A percentile compares a stretch with the other conserved stretches of the same genome.
phyloP scores from a whole-genome alignment of 2,113 vertebrate genomes.

The Orthonyx spaldingii region DNA sequence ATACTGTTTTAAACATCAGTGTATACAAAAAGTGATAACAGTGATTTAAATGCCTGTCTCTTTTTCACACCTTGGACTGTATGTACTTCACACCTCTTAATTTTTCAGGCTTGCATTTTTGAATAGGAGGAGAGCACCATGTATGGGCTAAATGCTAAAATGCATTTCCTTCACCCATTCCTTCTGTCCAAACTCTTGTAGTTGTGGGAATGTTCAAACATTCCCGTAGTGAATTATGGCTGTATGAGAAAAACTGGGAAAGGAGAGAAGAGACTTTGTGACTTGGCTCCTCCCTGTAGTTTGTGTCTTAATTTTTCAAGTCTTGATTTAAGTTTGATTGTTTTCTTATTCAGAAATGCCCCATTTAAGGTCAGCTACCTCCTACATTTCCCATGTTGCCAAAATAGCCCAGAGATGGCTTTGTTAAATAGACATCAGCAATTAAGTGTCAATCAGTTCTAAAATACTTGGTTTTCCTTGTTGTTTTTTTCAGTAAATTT shows the following conservation, averaged over 20 bases:
- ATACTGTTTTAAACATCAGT: background rate
- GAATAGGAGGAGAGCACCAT: background rate
- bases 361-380: background rate
- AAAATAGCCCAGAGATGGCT: background rate
- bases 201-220: background rate
- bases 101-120: background rate
- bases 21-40: background rate
- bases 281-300: background rate
- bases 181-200: background rate
- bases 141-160: background rate
- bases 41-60: background rate
- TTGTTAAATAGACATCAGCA: background rate
- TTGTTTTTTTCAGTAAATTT: slow-evolving; percentile 5
- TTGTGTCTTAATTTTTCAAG: background rate
- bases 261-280: background rate
- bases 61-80: background rate
- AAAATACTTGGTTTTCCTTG: background rate
- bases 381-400: background rate
- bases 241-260: background rate
- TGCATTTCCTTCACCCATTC: background rate
- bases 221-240: background rate
- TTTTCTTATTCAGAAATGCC: background rate
- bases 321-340: background rate
- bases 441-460: background rate
- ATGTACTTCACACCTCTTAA: background rate